Conservation (phyloP, 2,888 invertebrate genomes). For the Prosopocoilus inquinatus region DNA sequence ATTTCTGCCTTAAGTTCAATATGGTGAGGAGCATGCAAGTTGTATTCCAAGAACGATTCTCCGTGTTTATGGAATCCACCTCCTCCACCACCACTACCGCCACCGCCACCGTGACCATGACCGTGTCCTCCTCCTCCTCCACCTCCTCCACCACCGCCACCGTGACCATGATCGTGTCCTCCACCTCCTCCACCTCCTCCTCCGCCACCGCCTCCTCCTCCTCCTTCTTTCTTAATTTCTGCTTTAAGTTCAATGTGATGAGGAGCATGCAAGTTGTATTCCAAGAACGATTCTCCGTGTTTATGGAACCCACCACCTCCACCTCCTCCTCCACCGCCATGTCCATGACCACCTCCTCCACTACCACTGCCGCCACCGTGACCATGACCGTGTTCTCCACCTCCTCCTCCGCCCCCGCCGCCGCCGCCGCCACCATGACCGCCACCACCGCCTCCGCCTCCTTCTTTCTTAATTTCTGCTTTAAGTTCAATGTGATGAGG, state of each 20-base stretch:
- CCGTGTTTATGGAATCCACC: background rate
- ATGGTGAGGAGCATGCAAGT: constrained; percentile 1
- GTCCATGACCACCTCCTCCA: background rate
- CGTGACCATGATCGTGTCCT: no score
- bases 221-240: constrained; percentile 1
- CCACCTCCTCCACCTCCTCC: background rate
- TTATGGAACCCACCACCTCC: background rate
- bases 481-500: background rate
- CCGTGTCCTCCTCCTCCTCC: background rate
- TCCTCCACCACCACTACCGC: no score
- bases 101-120: no score
- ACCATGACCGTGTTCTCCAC: background rate
- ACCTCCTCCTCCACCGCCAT: background rate
- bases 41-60: no score
- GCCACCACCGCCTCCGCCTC: constrained; percentile 5
- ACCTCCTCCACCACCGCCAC: constrained; percentile 2
- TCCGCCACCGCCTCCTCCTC: background rate
- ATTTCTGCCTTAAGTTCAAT: constrained; percentile 8
- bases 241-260: background rate
- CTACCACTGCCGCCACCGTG: background rate
- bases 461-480: constrained; percentile 1
- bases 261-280: background rate
- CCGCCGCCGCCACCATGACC: constrained; percentile 6
- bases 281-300: background rate
- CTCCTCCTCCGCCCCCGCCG: background rate